Percentiles rank a stretch among this genome's conserved stretches.
Conservation (phyloP, 2,113 vertebrate genomes). For the Hyaena hyaena region DNA sequence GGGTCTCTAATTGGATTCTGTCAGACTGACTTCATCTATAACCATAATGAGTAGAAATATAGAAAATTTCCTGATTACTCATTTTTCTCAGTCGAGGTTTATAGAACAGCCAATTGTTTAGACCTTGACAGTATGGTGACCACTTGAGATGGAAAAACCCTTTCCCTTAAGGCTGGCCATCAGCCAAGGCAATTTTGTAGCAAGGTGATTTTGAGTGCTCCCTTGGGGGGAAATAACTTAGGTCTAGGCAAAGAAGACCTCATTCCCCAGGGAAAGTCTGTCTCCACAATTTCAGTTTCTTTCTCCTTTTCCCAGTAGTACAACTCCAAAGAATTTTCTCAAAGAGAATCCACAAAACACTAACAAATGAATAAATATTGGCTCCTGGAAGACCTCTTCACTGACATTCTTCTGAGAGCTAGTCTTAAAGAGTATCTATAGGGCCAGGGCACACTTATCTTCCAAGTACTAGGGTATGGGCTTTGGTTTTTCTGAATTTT, state of each 20-base stretch:
- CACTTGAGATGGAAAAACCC: neutral
- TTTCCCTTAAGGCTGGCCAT: neutral
- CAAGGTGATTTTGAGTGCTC: constrained; percentile 17
- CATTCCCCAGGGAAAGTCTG: neutral
- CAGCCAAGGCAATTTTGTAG: neutral
- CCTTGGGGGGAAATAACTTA: neutral
- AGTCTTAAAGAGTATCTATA: constrained; percentile 37
- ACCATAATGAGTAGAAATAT: neutral
- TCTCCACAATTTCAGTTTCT: neutral
- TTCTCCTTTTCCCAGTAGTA: constrained; percentile 29
- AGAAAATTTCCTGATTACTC: neutral
- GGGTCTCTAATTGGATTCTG: neutral
- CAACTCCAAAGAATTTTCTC: constrained; percentile 40
- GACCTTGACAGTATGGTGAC: neutral
- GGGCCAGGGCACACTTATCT: neutral
- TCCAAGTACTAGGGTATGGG: neutral
- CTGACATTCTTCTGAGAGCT: constrained; percentile 38
- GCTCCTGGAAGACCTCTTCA: neutral
- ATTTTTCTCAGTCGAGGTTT: neutral
- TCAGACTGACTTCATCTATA: neutral
- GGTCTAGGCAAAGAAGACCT: neutral
- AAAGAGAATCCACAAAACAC: constrained; percentile 29
- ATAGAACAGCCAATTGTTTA: neutral
- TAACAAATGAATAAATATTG: constrained; percentile 32
- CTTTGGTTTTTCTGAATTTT: constrained; percentile 28